Percentiles rank a stretch among this genome's conserved stretches.
Evolutionary conservation across 2,888 invertebrate species (phyloP).

Genomic region (Himalopsyche anomala): DNA sequence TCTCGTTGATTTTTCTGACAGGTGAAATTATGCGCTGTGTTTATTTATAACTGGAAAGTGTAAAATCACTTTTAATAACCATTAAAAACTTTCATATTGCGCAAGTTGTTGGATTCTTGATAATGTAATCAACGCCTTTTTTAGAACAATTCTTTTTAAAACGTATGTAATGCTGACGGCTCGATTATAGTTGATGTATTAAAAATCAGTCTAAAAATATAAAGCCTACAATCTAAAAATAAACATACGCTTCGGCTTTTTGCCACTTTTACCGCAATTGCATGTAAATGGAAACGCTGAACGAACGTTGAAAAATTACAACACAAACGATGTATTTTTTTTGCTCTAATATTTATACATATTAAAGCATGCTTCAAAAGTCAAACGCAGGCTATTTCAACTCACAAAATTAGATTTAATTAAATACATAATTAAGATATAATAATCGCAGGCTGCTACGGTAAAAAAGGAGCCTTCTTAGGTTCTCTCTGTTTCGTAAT

Average conservation of each 20-base stretch:
- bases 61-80: not conserved
- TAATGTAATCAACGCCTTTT: constrained; percentile 24
- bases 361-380: no score
- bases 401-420: no score
- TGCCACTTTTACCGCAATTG: not conserved
- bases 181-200: constrained; percentile 13
- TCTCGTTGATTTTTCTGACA: no score
- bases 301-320: not conserved
- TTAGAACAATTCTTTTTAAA: not conserved
- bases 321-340: no score
- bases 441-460: no score
- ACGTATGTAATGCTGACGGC: constrained; percentile 13
- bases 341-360: no score
- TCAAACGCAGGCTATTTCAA: no score
- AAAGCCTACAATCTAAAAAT: constrained; percentile 35
- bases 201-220: constrained; percentile 43
- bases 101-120: not conserved
- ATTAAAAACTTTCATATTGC: not conserved
- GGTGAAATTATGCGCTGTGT: no score
- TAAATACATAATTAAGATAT: no score
- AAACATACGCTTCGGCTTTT: not conserved
- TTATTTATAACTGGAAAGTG: no score
- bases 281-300: constrained; percentile 35
- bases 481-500: no score
- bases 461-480: no score